Evolutionary conservation across 2,113 vertebrate genomes (phyloP).

Genomic region (Amblyopsis rosae): DNA sequence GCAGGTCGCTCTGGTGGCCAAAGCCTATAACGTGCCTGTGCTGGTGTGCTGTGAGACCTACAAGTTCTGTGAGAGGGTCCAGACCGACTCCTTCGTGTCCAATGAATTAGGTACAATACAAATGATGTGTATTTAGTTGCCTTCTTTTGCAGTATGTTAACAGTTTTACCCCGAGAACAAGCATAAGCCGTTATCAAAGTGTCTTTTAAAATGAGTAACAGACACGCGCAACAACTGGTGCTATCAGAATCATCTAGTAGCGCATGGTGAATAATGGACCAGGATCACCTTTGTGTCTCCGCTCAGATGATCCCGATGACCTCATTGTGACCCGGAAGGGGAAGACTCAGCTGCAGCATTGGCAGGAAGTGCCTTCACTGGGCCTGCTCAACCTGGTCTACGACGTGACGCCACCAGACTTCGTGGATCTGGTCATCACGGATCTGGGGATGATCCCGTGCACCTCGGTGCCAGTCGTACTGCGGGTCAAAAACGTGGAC

Average conservation of each 20-base stretch:
- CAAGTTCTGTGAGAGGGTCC: slow-evolving; percentile 98
- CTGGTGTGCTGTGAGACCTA: slow-evolving; percentile 98
- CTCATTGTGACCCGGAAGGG: slow-evolving; percentile 85
- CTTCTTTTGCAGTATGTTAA: neutral
- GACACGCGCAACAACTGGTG: too few relatives aligned
- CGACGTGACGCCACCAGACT: slow-evolving; percentile 93
- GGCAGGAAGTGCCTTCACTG: slow-evolving; percentile 82
- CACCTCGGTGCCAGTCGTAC: slow-evolving; percentile 95
- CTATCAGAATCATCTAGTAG: neutral
- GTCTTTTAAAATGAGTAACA: neutral
- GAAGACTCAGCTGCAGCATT: slow-evolving; percentile 82
- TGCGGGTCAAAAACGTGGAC: slow-evolving; percentile 95
- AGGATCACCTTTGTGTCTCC: neutral
- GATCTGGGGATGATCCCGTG: slow-evolving; percentile 98
- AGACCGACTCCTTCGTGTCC: slow-evolving; percentile 98
- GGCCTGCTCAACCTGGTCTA: slow-evolving; percentile 95
- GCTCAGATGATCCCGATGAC: slow-evolving; percentile 92
- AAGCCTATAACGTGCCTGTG: slow-evolving; percentile 93
- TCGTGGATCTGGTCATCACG: slow-evolving; percentile 97
- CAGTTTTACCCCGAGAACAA: neutral
- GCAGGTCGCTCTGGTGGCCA: slow-evolving; percentile 92
- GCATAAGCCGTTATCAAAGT: too few relatives aligned
- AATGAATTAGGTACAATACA: slow-evolving; percentile 88
- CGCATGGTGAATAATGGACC: neutral
- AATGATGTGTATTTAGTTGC: too few relatives aligned